phyloP scores from a whole-genome alignment of 2,113 vertebrate species.

The Oophaga pumilio region DNA sequence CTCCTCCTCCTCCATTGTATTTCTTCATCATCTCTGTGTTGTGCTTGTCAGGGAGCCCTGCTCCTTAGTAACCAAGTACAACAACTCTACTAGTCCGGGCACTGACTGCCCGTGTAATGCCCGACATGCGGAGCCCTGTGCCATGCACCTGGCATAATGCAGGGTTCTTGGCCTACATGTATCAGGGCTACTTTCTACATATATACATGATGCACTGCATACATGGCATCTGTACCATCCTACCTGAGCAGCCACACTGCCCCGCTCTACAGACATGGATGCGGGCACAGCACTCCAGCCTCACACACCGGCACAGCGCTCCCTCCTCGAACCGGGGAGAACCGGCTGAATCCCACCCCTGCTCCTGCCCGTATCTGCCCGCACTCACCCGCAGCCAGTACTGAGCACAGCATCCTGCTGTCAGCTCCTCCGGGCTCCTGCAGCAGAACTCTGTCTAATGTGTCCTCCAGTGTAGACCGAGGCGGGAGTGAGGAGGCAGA shows the following conservation, averaged over 20 bases:
- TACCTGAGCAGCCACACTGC: too few relatives aligned
- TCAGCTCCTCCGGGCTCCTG: conserved; percentile 4
- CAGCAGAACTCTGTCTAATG: background rate
- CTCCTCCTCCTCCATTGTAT: conserved; percentile 30
- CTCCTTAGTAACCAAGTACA: conserved; percentile 64
- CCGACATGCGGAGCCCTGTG: background rate
- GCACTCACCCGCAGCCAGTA: background rate
- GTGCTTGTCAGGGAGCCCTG: conserved; percentile 57
- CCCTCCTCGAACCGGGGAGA: too few relatives aligned
- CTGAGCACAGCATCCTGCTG: background rate
- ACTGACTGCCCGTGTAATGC: background rate
- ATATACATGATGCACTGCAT: background rate
- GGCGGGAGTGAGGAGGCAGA: conserved; percentile 26
- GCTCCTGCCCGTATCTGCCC: background rate
- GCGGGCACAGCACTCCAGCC: background rate
- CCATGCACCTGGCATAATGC: background rate
- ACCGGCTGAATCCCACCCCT: too few relatives aligned
- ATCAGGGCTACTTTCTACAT: background rate
- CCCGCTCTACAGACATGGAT: background rate
- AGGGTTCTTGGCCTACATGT: background rate
- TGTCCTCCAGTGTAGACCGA: conserved; percentile 43
- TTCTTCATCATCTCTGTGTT: conserved; percentile 31
- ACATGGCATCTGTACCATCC: background rate
- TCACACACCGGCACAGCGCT: background rate
- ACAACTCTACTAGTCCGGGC: conserved; percentile 47